Evolutionary conservation across 2,797 vertebrate genomes (phyloP).

Genomic region (Coilia nasus): DNA sequence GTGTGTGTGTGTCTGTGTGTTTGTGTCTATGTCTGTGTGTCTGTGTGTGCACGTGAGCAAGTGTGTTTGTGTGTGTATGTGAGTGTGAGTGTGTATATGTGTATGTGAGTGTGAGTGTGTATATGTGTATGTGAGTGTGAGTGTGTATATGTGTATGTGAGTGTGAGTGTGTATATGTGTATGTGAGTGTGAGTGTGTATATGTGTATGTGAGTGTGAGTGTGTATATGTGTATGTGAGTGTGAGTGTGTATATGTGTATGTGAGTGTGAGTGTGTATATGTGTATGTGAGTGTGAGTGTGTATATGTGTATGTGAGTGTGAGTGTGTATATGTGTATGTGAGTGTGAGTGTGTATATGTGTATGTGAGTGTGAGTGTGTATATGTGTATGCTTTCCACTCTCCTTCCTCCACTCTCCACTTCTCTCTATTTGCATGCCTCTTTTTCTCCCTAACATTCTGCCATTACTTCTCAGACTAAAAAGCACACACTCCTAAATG

Average conservation of each 20-base stretch:
- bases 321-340: neutral
- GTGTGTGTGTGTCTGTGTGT: too few species aligned
- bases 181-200: neutral
- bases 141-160: neutral
- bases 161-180: neutral
- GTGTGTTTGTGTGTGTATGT: too few species aligned
- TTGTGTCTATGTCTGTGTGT: too few species aligned
- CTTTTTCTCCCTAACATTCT: neutral
- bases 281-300: neutral
- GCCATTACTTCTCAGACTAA: neutral
- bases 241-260: neutral
- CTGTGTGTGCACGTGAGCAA: neutral
- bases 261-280: neutral
- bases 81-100: neutral
- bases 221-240: neutral
- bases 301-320: conserved; percentile 4
- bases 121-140: too few species aligned
- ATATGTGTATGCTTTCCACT: neutral
- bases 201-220: too few species aligned
- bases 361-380: too few species aligned
- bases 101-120: too few species aligned
- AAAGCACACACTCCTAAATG: too few species aligned
- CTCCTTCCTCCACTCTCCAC: neutral
- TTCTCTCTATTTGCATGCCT: neutral
- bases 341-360: too few species aligned